A percentile compares a stretch with the other conserved stretches of the same genome.
These are phyloP conservation scores for Rallus crepitans DNA, from an alignment of 2,797 vertebrate species.

Conservation along the genomic window DNA sequence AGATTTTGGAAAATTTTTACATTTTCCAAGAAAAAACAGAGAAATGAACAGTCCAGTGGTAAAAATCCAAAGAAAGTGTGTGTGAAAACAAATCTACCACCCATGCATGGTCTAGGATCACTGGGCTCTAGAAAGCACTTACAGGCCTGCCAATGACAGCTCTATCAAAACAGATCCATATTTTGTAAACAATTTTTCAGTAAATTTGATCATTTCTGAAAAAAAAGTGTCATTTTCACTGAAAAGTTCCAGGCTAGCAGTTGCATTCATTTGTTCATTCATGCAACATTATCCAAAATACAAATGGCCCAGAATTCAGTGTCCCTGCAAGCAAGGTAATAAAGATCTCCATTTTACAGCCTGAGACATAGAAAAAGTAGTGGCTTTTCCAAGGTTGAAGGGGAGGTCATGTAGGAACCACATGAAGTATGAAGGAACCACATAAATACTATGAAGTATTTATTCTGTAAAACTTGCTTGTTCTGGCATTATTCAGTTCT, in stretches of 20 bases:
- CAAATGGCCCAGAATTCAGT: background rate
- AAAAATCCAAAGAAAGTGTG: background rate
- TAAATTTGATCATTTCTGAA: background rate
- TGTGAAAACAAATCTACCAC: background rate
- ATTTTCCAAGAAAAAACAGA: background rate
- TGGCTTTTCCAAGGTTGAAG: background rate
- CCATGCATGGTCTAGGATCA: background rate
- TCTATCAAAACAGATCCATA: background rate
- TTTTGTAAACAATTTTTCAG: background rate
- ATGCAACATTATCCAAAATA: background rate
- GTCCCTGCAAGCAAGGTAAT: background rate
- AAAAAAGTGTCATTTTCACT: background rate
- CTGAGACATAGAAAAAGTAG: background rate
- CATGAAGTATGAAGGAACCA: background rate
- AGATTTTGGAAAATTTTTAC: background rate
- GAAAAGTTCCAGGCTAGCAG: background rate
- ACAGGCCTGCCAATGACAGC: background rate
- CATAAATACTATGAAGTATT: background rate
- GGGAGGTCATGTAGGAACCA: background rate
- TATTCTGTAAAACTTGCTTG: background rate
- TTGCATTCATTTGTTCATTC: background rate
- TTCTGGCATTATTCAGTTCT: background rate
- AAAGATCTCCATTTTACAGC: background rate
- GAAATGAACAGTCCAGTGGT: background rate
- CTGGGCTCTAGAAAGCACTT: background rate